Base-by-base conservation (phyloP, 2,888 invertebrate species). In the Salpingus planirostris region DNA sequence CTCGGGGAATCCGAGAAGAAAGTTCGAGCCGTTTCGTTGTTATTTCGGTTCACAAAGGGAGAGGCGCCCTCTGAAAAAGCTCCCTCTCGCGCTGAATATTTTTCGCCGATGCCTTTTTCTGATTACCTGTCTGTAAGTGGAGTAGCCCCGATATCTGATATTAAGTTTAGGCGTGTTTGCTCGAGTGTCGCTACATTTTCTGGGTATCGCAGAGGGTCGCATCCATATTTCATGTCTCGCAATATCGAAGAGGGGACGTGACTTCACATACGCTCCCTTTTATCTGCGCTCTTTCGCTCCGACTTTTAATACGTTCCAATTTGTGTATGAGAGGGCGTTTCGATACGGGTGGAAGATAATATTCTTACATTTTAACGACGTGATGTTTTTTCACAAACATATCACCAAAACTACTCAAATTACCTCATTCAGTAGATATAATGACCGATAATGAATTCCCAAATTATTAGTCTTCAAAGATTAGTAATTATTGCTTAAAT, bases 31-130 rank as follows among this genome's bases (percentile, higher is more conserved):
- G 24, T 26, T n/a, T 36, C 36, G 23, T 55, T 54, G 57, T 57
- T 54, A 55, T 49, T 46, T 51, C 5, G 10, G 40, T 55, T 55
- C 41, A 54, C 55, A 56, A 56, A 57, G 47, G 49, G 38, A 40
- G 36, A 13, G 24, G 10, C 24, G 38, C 31, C 40, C 27, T 43
- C 40, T 49, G 55, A 54, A 56, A 54, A 53, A n/a, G n/a, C n/a
- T n/a, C n/a, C n/a, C n/a, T n/a, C n/a, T n/a, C 52, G 50, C 42
- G 43, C 43, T 44, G 53, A 55, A 58, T 58, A 57, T 58, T 55
- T 58, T 52, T 49, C 47, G 39, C 37, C 4, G 40, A 49, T 24
- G 27, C 45, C 46, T 45, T 56, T 44, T 58, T 59, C 55, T 59
- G 57, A 60, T 60, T 57, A 58, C 55, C 56, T 59, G 55, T 51